Percentiles rank a stretch among this genome's conserved stretches.
These are phyloP conservation scores for Rattus rattus DNA, from an alignment of 2,113 vertebrate species.

Conservation along the genomic window DNA sequence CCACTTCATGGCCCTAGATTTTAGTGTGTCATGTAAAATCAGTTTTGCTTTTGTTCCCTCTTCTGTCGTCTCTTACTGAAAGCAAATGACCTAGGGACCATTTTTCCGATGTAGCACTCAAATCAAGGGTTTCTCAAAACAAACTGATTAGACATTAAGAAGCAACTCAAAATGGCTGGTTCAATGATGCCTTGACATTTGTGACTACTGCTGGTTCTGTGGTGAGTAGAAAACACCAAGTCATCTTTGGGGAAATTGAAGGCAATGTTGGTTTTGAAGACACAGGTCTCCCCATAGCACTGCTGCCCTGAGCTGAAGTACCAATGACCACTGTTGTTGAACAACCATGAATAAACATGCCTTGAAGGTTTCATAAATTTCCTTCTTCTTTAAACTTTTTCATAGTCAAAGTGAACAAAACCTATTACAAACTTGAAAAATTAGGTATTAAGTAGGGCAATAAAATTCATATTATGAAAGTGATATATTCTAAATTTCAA, in stretches of 20 bases:
- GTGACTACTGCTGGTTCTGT: not conserved
- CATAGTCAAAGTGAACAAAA: conserved; percentile 81
- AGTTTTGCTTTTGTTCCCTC: not conserved
- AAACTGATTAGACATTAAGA: not conserved
- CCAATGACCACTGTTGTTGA: not conserved
- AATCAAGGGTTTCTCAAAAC: not conserved
- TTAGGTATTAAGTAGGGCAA: conserved; percentile 81
- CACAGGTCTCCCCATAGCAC: not conserved
- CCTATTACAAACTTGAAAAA: conserved; percentile 88
- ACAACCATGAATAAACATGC: conserved; percentile 58
- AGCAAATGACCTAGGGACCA: not conserved
- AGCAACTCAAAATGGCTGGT: not conserved
- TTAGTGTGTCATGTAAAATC: not conserved
- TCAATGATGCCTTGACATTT: not conserved
- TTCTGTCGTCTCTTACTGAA: not conserved
- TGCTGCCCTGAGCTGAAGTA: not conserved
- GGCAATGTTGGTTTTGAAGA: not conserved
- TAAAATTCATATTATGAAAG: conserved; percentile 83
- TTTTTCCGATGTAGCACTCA: not conserved
- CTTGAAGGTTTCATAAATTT: conserved; percentile 84
- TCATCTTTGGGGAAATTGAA: not conserved
- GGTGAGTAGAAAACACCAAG: not conserved
- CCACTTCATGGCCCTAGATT: not conserved
- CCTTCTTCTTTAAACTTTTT: conserved; percentile 80
- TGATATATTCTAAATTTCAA: conserved; percentile 86